Conservation (phyloP, 2,113 vertebrate species). For the Sinocyclocheilus rhinocerous region DNA sequence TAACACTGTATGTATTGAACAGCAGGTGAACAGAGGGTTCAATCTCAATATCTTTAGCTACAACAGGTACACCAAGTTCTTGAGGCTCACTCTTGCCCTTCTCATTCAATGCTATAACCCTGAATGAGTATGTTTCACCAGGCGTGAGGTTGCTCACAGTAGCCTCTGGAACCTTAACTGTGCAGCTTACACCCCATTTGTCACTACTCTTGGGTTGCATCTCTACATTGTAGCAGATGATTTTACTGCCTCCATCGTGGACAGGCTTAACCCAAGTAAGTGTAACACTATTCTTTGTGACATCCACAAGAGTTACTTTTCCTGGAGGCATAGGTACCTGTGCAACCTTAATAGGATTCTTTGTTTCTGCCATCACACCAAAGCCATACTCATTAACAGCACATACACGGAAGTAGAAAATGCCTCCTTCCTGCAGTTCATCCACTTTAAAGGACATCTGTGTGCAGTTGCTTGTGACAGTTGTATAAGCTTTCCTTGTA, state of each 20-base stretch:
- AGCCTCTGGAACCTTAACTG: constrained; percentile 90
- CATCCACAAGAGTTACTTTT: constrained; percentile 86
- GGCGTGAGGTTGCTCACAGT: constrained; percentile 85
- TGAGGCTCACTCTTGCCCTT: constrained; percentile 97
- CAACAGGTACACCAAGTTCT: constrained; percentile 90
- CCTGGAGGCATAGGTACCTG: constrained; percentile 90
- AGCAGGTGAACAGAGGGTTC: constrained; percentile 86
- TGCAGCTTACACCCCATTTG: constrained; percentile 90
- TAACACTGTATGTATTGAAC: constrained; percentile 91
- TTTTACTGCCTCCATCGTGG: constrained; percentile 96
- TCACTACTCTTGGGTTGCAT: constrained; percentile 91
- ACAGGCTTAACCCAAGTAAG: constrained; percentile 93
- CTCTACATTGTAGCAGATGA: constrained; percentile 94
- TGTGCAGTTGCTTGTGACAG: constrained; percentile 90
- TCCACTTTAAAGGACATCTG: constrained; percentile 89
- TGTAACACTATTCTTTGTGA: constrained; percentile 87
- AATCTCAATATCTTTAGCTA: constrained; percentile 91
- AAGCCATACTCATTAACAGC: constrained; percentile 92
- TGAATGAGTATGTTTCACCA: constrained; percentile 91
- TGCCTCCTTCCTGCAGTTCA: constrained; percentile 92
- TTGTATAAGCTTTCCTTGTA: constrained; percentile 92
- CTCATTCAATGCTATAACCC: constrained; percentile 93
- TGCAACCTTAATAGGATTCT: constrained; percentile 88
- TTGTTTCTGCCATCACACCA: constrained; percentile 87
- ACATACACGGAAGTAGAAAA: constrained; percentile 92